Conservation (phyloP, 2,797 vertebrate species). For the Halcyon badia region DNA sequence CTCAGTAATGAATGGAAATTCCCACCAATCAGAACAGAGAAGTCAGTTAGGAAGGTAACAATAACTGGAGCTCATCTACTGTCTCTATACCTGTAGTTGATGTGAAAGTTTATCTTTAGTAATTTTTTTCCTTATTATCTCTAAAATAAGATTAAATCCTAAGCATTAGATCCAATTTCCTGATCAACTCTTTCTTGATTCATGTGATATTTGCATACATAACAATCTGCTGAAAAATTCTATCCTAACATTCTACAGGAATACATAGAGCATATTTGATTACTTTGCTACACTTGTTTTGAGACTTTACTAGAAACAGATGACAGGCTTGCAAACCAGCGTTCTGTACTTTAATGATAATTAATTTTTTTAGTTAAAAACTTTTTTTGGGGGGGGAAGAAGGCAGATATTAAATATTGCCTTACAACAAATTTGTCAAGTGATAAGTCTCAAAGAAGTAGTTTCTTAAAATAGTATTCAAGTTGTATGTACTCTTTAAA, state of each 20-base stretch:
- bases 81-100: neutral
- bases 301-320: neutral
- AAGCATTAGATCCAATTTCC: neutral
- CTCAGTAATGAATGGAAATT: neutral
- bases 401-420: neutral
- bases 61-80: neutral
- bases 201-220: neutral
- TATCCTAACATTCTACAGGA: neutral
- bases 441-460: fast-evolving
- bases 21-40: neutral
- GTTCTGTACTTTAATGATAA: neutral
- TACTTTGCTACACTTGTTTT: neutral
- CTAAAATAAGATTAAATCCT: neutral
- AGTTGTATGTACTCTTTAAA: neutral
- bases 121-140: neutral
- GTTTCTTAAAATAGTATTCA: neutral
- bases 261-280: neutral
- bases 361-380: neutral
- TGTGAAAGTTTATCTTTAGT: neutral
- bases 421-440: neutral
- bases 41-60: neutral
- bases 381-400: fast-evolving
- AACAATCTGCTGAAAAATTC: neutral
- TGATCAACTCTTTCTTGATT: neutral
- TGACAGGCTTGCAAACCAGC: neutral